Percentiles rank a stretch among this genome's conserved stretches.
These are phyloP conservation scores for Sphyrna mokarran DNA, from an alignment of 2,113 vertebrate species.

Conservation along the genomic window DNA sequence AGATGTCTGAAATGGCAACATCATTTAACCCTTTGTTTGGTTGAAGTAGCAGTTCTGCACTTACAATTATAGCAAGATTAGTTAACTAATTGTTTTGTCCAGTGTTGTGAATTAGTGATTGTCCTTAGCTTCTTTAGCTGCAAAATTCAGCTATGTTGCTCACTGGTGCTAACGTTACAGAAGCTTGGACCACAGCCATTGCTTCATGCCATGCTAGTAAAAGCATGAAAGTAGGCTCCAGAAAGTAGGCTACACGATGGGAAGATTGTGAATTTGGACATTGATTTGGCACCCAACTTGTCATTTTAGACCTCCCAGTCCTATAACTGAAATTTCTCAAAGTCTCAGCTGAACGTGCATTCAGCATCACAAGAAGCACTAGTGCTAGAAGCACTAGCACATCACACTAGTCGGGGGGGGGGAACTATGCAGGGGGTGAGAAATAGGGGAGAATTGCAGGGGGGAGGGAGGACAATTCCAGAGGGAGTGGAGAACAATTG, in stretches of 20 bases:
- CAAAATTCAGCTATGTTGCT: background rate
- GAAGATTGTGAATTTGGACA: background rate
- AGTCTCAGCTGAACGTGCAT: background rate
- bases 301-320: background rate
- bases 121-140: background rate
- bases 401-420: too few relatives aligned
- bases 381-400: too few relatives aligned
- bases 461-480: too few relatives aligned
- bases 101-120: background rate
- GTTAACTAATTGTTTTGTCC: background rate
- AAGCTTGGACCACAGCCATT: background rate
- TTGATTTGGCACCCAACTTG: background rate
- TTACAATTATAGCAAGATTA: background rate
- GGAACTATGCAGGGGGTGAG: too few relatives aligned
- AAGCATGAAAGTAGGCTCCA: background rate
- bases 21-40: constrained; percentile 20
- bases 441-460: too few relatives aligned
- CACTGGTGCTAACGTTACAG: background rate
- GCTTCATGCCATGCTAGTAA: background rate
- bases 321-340: background rate
- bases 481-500: too few relatives aligned
- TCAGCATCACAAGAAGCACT: background rate
- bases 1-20: constrained; percentile 8
- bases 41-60: constrained; percentile 8
- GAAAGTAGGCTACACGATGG: background rate